Evolutionary conservation across 1,140 invertebrate species (phyloP), one percentile per base, ranked within the genome.

Genomic region (Heliconius nattereri): DNA sequence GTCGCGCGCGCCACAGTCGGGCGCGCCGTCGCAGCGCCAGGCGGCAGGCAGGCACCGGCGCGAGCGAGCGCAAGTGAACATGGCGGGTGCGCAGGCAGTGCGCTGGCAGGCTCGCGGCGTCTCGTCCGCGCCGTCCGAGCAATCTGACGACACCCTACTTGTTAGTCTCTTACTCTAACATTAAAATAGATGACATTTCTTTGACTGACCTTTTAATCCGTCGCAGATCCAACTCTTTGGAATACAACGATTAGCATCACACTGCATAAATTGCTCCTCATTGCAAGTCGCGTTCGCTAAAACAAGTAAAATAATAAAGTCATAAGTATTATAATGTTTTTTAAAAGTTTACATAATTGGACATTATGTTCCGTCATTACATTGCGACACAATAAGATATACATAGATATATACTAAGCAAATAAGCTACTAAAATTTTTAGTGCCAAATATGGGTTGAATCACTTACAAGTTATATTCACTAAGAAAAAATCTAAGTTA

Each of bases 1-100:
- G 81, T 95, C 91, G 26, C 73, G 80, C 16, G 78, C 78, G 76
- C 95, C 96, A 89, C 97, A 98, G 88, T 98, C 97, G 45, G 90
- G 90, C 83, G 96, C 95, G 6, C 96, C 96, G 90, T 98, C 97
- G 93, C 98, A 98, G 81, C 96, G 95, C 97, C 97, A 98, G 32
- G 96, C 92, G 60, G 95, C 91, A 2, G 97, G 97, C 83, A 98
- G 97, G 90, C 98, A 98, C 23, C 96, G 95, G 9, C 85, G 84
- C 40, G 86, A 87, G 77, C 71, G 82, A 94, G 94, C 87, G 85
- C 91, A 90, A 78, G 83, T 79, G 75, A 83, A 90, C 84, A 88
- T 86, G 74, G 73, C 81, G 89, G 54, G 70, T 85, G 85, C 90
- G 78, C 75, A 16, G 79, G 71, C 73, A 81, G 80, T 76, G 83